Base-by-base conservation (phyloP, 2,797 vertebrate genomes). In the Yasuhikotakia modesta region DNA sequence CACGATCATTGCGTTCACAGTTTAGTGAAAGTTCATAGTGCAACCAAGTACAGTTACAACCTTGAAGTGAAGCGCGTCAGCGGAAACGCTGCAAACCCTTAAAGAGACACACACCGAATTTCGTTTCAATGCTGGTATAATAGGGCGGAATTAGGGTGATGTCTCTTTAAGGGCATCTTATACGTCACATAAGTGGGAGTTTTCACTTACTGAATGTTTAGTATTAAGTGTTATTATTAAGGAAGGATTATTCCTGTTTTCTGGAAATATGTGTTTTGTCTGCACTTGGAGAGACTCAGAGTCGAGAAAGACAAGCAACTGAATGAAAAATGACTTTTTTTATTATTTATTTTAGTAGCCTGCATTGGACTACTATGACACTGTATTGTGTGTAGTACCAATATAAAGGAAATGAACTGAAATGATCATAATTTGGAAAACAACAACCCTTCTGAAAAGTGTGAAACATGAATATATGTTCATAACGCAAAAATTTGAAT, bases 331-430 rank as follows among this genome's bases (percentile, higher is more conserved):
- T 22, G 5, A n/a, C 16, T 17, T 50, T 50, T n/a, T 3, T 57
- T 35, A 57, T 19, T 35, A 21, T 76, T 77, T 77, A 77, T 77
- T 77, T 69, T 10, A 32, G 43, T 35, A 68, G 12, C 58, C 43
- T 58, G n/a, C 53, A 61, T 60, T 27, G 27, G 67, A 46, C 64
- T 68, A 48, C 39, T 35, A 22, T 69, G 14, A 68, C 12, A 19
- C 11, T 24, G 16, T 27, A 45, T 5, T 32, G 30, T 61, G 27
- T 52, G 5, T 6, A 48, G 10, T 77, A 19, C 21, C 12, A 35
- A 6, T 50, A 22, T 24, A n/a, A 39, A 70, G 7, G 16, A 5
- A 43, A 45, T 52, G 27, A 70, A n/a, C 24, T 39, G 3, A 61
- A 43, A 76, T 69, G 19, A 14, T 17, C 3, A 50, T 50, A 32